phyloP scores from a whole-genome alignment of 2,888 invertebrate species.

The Microdon myrmicae region DNA sequence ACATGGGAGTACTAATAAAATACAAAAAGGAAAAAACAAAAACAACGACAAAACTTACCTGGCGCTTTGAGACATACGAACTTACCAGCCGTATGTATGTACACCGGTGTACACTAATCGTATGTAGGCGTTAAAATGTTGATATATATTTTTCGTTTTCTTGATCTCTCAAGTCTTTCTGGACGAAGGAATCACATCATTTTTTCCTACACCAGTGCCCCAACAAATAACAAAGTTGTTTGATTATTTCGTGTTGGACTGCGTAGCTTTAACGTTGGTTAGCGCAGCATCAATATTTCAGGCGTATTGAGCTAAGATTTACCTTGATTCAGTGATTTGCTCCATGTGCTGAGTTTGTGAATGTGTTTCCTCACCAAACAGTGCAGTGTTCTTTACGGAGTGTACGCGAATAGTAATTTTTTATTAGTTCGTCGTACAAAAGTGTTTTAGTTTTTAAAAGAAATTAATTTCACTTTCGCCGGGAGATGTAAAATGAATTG shows the following conservation, averaged over 20 bases:
- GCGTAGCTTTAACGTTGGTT: constrained; percentile 35
- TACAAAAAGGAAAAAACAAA: constrained; percentile 8
- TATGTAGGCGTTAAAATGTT: constrained; percentile 52
- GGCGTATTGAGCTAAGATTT: constrained; percentile 43
- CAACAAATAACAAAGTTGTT: constrained; percentile 44
- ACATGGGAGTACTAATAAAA: constrained; percentile 4
- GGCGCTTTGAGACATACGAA: constrained; percentile 40
- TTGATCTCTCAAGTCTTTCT: constrained; percentile 37
- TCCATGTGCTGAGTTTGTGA: constrained; percentile 37
- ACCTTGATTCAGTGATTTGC: constrained; percentile 38
- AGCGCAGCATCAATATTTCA: constrained; percentile 37
- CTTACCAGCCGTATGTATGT: constrained; percentile 32
- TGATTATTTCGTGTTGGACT: constrained; percentile 47
- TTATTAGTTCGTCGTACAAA: too few relatives aligned
- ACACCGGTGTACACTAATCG: constrained; percentile 33
- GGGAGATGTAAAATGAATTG: too few relatives aligned
- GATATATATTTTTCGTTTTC: constrained; percentile 38
- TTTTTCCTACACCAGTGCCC: constrained; percentile 35
- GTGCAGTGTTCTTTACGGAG: too few relatives aligned
- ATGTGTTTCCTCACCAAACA: constrained; percentile 26
- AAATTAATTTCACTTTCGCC: too few relatives aligned
- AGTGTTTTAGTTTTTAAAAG: too few relatives aligned
- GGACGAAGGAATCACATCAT: constrained; percentile 47
- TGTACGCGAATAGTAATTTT: too few relatives aligned
- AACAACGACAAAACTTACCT: constrained; percentile 33